Base-by-base conservation (phyloP, 2,888 invertebrate genomes). In the Synanthedon myopaeformis region DNA sequence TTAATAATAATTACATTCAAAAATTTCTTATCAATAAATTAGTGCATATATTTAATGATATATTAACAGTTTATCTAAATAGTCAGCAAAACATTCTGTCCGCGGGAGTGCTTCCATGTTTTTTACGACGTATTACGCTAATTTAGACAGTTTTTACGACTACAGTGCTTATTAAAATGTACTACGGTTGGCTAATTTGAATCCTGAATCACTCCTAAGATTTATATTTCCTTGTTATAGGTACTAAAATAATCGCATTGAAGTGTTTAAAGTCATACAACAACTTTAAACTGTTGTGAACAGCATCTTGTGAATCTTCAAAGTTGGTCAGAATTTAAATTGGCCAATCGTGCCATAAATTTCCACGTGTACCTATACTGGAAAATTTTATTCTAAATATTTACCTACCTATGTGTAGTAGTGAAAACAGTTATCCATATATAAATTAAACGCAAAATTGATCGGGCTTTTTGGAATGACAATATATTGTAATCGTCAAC, bases 21-120 rank as follows among this genome's bases (percentile, higher is more conserved):
- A 56, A 55, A 55, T 54, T 54, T 58, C 42, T 59, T 56, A 51
- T 55, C 53, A 52, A 49, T 61, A 60, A 57, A 53, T 60, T 58
- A 59, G 57, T 49, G 52, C 53, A 58, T 58, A 49, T 57, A 51
- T 54, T 56, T 65, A 61, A 60, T 55, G 51, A 52, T 35, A 35
- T 54, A 56, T 55, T 51, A 53, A 56, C 54, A 54, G 51, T 53
- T 51, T 54, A 42, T 56, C 48, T 68, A 69, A 41, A 49, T 72
- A 80, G 72, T 74, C 82, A 82, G 82, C 79, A 79, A 83, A 45
- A 72, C 81, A 80, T 82, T 85, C 84, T 86, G 86, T 86, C 86
- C 86, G 84, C 79, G 73, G 79, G 75, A 79, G 86, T 86, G 86
- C 86, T 86, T 86, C 86, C 86, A 86, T 77, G 78, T 84, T 85